Evolutionary conservation across 30 jellyfish, hydroid and myxozoan genomes (phyloP).

Genomic region (Sanderia malayensis): DNA sequence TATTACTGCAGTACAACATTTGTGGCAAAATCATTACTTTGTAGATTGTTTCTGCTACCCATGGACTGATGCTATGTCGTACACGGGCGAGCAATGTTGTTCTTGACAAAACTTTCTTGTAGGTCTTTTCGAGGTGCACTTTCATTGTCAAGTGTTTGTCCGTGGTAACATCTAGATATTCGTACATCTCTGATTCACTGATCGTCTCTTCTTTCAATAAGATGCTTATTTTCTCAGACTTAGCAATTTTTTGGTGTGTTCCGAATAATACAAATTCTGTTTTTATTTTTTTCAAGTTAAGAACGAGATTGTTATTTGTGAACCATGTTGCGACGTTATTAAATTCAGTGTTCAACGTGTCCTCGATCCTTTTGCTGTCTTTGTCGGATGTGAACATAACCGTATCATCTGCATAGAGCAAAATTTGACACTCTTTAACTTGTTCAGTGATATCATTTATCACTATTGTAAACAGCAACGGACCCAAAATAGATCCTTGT

Average conservation of each 20-base stretch:
- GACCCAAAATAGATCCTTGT: no score
- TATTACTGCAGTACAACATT: slow-evolving; percentile 38
- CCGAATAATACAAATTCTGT: slow-evolving; percentile 20
- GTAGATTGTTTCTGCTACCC: slow-evolving; percentile 42
- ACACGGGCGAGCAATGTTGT: slow-evolving; percentile 4
- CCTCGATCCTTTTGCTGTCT: slow-evolving; percentile 20
- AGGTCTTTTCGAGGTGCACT: slow-evolving; percentile 20
- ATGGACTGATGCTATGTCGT: slow-evolving; percentile 22
- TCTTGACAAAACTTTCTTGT: slow-evolving; percentile 29
- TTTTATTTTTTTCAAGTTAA: slow-evolving; percentile 11
- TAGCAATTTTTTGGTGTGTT: slow-evolving; percentile 37
- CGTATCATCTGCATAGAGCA: slow-evolving; percentile 25
- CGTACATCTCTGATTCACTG: slow-evolving; percentile 21
- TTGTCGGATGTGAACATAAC: slow-evolving; percentile 18
- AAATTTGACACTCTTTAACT: slow-evolving; percentile 14
- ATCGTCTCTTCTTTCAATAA: slow-evolving; percentile 11
- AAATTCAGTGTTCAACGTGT: slow-evolving; percentile 19
- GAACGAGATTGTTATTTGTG: slow-evolving; percentile 5
- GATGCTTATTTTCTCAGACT: slow-evolving; percentile 16
- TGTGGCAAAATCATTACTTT: slow-evolving; percentile 39
- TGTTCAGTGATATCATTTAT: slow-evolving; percentile 19
- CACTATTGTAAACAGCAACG: slow-evolving; percentile 11
- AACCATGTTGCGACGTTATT: slow-evolving; percentile 30
- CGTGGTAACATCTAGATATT: slow-evolving; percentile 13
- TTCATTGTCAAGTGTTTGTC: slow-evolving; percentile 14